Evolutionary conservation across 2,113 vertebrate species (phyloP), one percentile per base, ranked within the genome.

Genomic region (Hemichromis elongatus): DNA sequence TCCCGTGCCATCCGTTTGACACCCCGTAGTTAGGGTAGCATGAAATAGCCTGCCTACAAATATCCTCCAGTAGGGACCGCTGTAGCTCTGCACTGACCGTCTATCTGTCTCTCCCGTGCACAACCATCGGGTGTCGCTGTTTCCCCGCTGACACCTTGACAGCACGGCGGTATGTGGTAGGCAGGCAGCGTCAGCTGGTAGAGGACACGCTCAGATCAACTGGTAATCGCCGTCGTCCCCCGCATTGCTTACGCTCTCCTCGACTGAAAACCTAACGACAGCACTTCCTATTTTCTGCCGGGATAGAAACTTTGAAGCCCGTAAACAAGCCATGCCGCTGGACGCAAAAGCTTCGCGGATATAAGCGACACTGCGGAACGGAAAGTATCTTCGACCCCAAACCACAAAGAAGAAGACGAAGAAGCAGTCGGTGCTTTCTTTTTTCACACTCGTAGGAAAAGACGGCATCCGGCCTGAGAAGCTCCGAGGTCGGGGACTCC

Each of bases 401-500:
- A 79, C 91, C 89, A 93, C 89, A 91, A 91, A 66, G 61, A 66
- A 66, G 59, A 90, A 89, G 90, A 88, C 4, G 90, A 89, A 90
- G 89, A 90, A 90, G 86, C 73, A 37, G 83, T 77, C 81, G 80
- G 59, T 73, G 81, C 14, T 13, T 40, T 59, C 28, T 77, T 83
- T 80, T 73, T 85, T 45, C 81, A 91, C 91, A 59, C 82, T 66
- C 93, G 88, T 81, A 88, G 80, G 83, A 80, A 91, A 95, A 92
- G 92, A 95, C 95, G 94, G 93, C 93, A 86, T 95, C 94, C 95
- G 94, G 95, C 90, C 91, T 90, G 92, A 93, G 84, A 94, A 93
- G 93, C 94, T 95, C 93, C 73, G 95, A 94, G 94, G 94, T 94
- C 83, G 93, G 95, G 95, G 95, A 94, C 82, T 90, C 92, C 66